Base-by-base conservation (phyloP, 2,797 vertebrate species). In the Tapera naevia region DNA sequence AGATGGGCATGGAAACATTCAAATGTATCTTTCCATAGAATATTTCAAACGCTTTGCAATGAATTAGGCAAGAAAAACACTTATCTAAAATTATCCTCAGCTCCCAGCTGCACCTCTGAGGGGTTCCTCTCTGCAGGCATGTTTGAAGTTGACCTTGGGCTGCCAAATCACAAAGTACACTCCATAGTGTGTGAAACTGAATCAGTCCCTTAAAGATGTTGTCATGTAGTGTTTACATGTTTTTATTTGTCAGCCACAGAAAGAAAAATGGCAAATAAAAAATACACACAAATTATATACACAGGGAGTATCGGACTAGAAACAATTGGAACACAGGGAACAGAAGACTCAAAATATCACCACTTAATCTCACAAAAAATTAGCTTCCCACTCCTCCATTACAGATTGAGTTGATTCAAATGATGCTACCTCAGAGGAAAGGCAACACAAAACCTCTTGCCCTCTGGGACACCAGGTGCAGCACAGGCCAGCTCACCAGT, bases 311-410 rank as follows among this genome's bases (percentile, higher is more conserved):
- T 27, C 13, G 56, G 41, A 66, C 57, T 33, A 70, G 67, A 64
- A 95, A 86, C 57, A 65, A 60, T 73, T 79, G 60, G 62, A 87
- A 54, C n/a, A 69, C 67, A 91, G 83, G 51, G 70, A 78, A 88
- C 45, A 72, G 50, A 75, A 28, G 56, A 65, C 27, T 25, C 14
- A 35, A 62, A 88, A 69, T 67, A 62, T 70, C 5, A 13, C 48
- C 53, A 71, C 84, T 30, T 30, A 83, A 67, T 39, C 30, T 56
- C 23, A 48, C 6, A 32, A 88, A 65, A 45, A 91, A 72, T 43
- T 5, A 71, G 21, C 54, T 48, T 39, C 51, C 70, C 58, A 5
- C n/a, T 72, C 37, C 37, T 46, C 50, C n/a, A 5, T 17, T 33
- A 46, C 0, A 37, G n/a, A 24, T 60, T 65, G 11, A 21, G 35